Evolutionary conservation across 1,140 invertebrate genomes (phyloP).

Genomic region (Lutraria rhynchaena): DNA sequence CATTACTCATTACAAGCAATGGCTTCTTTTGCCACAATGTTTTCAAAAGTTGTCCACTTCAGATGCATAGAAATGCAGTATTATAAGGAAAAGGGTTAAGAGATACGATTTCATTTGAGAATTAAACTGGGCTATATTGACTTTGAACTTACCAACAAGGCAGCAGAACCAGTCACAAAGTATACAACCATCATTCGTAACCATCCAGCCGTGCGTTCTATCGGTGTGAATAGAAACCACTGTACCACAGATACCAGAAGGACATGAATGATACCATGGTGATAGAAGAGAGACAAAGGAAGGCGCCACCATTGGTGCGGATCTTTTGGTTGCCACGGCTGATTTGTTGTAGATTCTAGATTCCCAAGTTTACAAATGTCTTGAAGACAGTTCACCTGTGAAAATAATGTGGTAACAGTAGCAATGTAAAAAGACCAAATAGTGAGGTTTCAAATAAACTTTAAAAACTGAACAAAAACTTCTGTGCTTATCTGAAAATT

Average conservation of each 20-base stretch:
- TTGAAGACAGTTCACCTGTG: constrained; percentile 71
- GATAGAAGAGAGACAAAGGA: constrained; percentile 68
- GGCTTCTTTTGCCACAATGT: too few species aligned
- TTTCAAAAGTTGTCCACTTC: too few species aligned
- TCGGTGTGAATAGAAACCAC: constrained; percentile 65
- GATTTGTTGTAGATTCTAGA: constrained; percentile 28
- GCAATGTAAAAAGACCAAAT: not conserved
- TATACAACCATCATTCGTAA: constrained; percentile 72
- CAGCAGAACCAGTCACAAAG: constrained; percentile 61
- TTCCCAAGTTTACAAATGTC: constrained; percentile 65
- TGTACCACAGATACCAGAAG: constrained; percentile 62
- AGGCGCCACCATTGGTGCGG: constrained; percentile 74
- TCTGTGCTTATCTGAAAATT: too few species aligned
- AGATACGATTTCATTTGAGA: too few species aligned
- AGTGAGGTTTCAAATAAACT: too few species aligned
- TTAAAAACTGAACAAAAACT: too few species aligned
- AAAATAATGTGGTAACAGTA: not conserved
- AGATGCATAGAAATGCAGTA: too few species aligned
- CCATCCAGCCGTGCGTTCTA: constrained; percentile 77
- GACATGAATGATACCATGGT: constrained; percentile 74
- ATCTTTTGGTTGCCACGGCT: constrained; percentile 67
- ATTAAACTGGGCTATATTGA: too few species aligned
- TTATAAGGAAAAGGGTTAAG: too few species aligned
- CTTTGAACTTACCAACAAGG: constrained; percentile 75
- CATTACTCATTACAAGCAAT: too few species aligned